Percentiles rank a stretch among this genome's conserved stretches.
Conservation (phyloP, 2,113 vertebrate genomes). For the Lucifuga dentata region DNA sequence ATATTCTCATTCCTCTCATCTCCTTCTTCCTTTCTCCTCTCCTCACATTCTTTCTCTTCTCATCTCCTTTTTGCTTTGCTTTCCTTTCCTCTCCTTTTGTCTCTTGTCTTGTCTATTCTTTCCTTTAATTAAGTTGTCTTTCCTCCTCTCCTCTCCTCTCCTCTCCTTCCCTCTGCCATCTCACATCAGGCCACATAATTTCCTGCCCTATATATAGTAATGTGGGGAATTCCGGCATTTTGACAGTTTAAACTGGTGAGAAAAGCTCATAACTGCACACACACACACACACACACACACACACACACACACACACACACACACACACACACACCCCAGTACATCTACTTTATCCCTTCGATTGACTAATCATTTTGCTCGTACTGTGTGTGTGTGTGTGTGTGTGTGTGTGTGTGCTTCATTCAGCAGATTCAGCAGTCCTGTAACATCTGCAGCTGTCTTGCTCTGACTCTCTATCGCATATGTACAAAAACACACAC, state of each 20-base stretch:
- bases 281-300: neutral
- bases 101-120: neutral
- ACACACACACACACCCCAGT: neutral
- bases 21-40: too few species aligned
- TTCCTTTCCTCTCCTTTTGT: neutral
- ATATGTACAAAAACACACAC: too few species aligned
- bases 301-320: conserved; percentile 22
- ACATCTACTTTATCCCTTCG: conserved; percentile 9
- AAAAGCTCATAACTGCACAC: neutral
- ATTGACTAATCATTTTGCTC: conserved; percentile 23
- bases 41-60: too few species aligned
- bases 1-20: too few species aligned
- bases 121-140: too few species aligned
- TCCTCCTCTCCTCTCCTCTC: neutral
- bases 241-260: conserved; percentile 4
- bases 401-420: neutral
- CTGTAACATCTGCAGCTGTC: conserved; percentile 53
- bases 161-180: neutral
- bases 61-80: neutral
- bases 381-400: neutral
- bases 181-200: too few species aligned
- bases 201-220: conserved; percentile 11
- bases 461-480: neutral
- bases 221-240: neutral
- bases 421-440: conserved; percentile 44